These are phyloP conservation scores for Penaeus japonicus DNA, from an alignment of 1,140 invertebrate genomes.

Conservation along the genomic window DNA sequence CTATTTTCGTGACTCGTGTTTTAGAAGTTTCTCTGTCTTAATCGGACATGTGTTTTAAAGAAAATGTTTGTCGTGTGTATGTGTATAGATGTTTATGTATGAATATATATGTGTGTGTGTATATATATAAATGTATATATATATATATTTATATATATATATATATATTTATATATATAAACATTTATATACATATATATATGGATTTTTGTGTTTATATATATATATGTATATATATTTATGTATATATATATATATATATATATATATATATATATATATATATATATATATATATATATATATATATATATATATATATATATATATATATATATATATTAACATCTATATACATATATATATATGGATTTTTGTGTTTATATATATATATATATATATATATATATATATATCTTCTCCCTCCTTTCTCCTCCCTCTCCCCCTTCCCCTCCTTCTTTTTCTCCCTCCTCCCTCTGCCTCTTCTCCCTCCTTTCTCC, in stretches of 20 bases:
- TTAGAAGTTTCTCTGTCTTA: background rate
- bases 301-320: background rate
- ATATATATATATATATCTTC: background rate
- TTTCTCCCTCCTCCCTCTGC: too few relatives aligned
- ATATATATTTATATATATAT: background rate
- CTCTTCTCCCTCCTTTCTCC: too few relatives aligned
- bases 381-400: too few relatives aligned
- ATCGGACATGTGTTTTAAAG: background rate
- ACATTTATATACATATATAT: background rate
- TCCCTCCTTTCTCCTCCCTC: background rate
- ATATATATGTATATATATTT: background rate
- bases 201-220: too few relatives aligned
- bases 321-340: background rate
- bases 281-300: background rate
- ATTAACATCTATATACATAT: too few relatives aligned
- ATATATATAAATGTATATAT: background rate
- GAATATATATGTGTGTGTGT: slow-evolving; percentile 14
- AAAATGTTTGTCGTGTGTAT: background rate
- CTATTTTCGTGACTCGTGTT: background rate
- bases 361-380: too few relatives aligned
- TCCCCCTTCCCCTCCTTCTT: background rate
- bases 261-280: background rate
- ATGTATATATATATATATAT: background rate
- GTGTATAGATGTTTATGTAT: slow-evolving; percentile 7
- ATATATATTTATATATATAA: too few relatives aligned